Evolutionary conservation across 2,888 invertebrate species (phyloP).

Genomic region (Rotaria sp.): DNA sequence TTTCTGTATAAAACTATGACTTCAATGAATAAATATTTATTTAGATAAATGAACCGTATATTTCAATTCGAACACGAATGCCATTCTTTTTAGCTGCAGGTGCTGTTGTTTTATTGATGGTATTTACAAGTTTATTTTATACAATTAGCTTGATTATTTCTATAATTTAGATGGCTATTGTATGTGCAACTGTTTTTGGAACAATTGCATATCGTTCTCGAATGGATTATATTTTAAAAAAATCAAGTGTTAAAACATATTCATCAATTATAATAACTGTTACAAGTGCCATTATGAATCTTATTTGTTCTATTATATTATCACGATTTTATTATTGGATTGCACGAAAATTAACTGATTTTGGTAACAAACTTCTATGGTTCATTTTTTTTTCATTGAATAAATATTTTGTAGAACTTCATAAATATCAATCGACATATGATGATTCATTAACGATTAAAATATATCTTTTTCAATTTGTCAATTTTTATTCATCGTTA

Average conservation of each 20-base stretch:
- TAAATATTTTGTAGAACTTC: conserved; percentile 51
- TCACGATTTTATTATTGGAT: conserved; percentile 60
- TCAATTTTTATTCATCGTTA: conserved; percentile 56
- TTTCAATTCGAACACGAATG: conserved; percentile 51
- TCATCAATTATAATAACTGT: conserved; percentile 59
- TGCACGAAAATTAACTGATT: conserved; percentile 59
- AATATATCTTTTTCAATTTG: conserved; percentile 56
- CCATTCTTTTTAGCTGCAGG: conserved; percentile 44
- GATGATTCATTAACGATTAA: conserved; percentile 56
- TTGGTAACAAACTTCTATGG: conserved; percentile 56
- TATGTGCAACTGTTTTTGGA: conserved; percentile 22
- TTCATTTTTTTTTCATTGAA: background rate
- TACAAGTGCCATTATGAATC: conserved; percentile 59
- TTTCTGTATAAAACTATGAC: background rate
- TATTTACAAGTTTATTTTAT: conserved; percentile 42
- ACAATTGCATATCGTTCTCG: conserved; percentile 26
- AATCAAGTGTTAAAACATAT: conserved; percentile 47
- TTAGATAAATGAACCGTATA: conserved; percentile 43
- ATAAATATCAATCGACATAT: conserved; percentile 55
- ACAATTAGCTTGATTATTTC: background rate
- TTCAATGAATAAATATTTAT: background rate
- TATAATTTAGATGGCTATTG: conserved; percentile 25
- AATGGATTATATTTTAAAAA: conserved; percentile 21
- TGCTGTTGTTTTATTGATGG: conserved; percentile 58
- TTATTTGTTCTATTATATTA: conserved; percentile 60